A percentile compares a stretch with the other conserved stretches of the same genome.
These are phyloP conservation scores for Melanostoma scalare DNA, from an alignment of 2,888 invertebrate genomes.

Conservation along the genomic window DNA sequence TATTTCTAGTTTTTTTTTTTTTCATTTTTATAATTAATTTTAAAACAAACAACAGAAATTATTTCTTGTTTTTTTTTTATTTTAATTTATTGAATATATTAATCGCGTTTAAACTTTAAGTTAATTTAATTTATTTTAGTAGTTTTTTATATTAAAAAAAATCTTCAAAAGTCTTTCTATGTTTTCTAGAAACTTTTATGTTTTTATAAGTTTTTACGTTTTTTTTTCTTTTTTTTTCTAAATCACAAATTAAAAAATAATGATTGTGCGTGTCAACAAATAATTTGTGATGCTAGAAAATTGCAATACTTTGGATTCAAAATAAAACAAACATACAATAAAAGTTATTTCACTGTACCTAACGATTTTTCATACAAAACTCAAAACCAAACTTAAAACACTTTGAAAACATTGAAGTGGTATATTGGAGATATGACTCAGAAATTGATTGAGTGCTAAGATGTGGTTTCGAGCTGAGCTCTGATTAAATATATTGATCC, in stretches of 20 bases:
- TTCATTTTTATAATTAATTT: neutral
- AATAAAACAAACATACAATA: neutral
- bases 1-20: slow-evolving; percentile 25
- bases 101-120: slow-evolving; percentile 18
- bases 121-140: slow-evolving; percentile 9
- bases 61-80: slow-evolving; percentile 30
- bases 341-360: too few relatives aligned
- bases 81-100: slow-evolving; percentile 19
- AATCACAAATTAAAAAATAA: slow-evolving; percentile 1
- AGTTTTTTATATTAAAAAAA: slow-evolving; percentile 32
- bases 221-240: slow-evolving; percentile 10
- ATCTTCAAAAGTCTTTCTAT: slow-evolving; percentile 55
- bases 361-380: too few relatives aligned
- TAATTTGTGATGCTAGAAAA: neutral
- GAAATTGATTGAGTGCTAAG: too few relatives aligned
- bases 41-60: slow-evolving; percentile 43
- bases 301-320: neutral
- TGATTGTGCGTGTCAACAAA: neutral
- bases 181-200: slow-evolving; percentile 40
- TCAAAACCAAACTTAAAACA: too few relatives aligned
- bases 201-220: neutral
- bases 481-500: too few relatives aligned
- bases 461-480: too few relatives aligned
- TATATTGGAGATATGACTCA: too few relatives aligned
- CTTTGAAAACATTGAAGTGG: too few relatives aligned